Percentiles rank a stretch among this genome's conserved stretches.
These are phyloP conservation scores for Tetramorium alpestre DNA, from an alignment of 1,140 invertebrate species.

Conservation along the genomic window DNA sequence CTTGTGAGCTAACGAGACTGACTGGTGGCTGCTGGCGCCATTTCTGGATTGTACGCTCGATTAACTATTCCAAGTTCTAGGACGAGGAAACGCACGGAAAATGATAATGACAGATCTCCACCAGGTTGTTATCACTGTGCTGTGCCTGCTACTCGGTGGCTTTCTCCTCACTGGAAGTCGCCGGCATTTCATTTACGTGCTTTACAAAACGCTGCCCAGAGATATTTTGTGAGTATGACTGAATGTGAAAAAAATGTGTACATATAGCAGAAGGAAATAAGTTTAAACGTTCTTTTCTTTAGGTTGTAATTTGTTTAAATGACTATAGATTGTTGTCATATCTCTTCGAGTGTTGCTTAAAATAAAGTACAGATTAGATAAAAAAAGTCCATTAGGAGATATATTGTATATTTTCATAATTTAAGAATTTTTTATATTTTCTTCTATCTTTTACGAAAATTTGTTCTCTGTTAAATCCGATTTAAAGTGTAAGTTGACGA, in stretches of 20 bases:
- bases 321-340: not conserved
- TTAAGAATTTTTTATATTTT: not conserved
- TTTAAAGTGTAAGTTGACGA: not conserved
- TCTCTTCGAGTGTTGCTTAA: not conserved
- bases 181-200: constrained; percentile 78
- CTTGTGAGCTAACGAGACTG: not conserved
- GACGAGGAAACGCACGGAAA: constrained; percentile 7
- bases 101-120: constrained; percentile 68
- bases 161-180: constrained; percentile 81
- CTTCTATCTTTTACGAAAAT: not conserved
- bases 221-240: constrained; percentile 83
- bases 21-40: not conserved
- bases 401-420: not conserved
- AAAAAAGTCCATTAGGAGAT: not conserved
- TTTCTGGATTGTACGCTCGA: constrained; percentile 6
- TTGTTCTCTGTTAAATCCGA: not conserved
- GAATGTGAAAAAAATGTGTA: not conserved
- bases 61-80: constrained; percentile 12
- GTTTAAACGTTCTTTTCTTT: too few relatives aligned
- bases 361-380: not conserved
- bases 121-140: constrained; percentile 74
- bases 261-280: not conserved
- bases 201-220: constrained; percentile 82
- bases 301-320: too few relatives aligned
- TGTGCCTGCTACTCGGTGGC: constrained; percentile 73